Percentiles rank a stretch among this genome's conserved stretches.
These are phyloP conservation scores for Cherax destructor DNA, from an alignment of 1,140 invertebrate genomes.

Conservation along the genomic window DNA sequence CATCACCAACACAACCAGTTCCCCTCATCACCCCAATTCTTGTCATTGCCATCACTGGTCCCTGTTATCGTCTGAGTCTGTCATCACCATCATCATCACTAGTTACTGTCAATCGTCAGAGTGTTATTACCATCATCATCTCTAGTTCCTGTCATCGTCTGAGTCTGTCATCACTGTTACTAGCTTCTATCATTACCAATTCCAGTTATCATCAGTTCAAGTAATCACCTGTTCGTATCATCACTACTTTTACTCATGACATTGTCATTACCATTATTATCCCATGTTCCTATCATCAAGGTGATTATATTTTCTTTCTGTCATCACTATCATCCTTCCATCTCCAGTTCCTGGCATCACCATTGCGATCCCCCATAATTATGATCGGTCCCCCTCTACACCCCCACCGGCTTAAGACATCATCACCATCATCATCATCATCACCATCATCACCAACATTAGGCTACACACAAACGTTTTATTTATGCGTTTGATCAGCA, in stretches of 20 bases:
- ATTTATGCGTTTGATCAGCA: neutral
- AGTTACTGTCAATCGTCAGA: neutral
- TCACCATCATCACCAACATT: too few relatives aligned
- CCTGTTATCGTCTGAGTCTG: neutral
- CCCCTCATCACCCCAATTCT: neutral
- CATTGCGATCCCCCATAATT: too few relatives aligned
- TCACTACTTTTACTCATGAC: neutral
- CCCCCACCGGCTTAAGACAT: too few relatives aligned
- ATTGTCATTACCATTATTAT: neutral
- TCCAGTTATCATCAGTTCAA: neutral
- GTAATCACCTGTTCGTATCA: neutral
- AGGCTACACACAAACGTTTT: neutral
- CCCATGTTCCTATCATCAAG: neutral
- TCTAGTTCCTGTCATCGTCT: too few relatives aligned
- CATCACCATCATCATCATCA: too few relatives aligned
- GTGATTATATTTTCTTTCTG: neutral
- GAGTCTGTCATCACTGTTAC: neutral
- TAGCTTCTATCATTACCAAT: neutral
- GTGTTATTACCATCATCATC: neutral
- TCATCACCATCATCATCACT: neutral
- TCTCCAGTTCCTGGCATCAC: too few relatives aligned
- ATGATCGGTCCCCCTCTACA: too few relatives aligned
- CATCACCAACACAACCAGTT: neutral
- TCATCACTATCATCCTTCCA: neutral
- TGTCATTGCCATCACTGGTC: neutral